Evolutionary conservation across 1,140 invertebrate genomes (phyloP).

Genomic region (Marisa cornuarietis): DNA sequence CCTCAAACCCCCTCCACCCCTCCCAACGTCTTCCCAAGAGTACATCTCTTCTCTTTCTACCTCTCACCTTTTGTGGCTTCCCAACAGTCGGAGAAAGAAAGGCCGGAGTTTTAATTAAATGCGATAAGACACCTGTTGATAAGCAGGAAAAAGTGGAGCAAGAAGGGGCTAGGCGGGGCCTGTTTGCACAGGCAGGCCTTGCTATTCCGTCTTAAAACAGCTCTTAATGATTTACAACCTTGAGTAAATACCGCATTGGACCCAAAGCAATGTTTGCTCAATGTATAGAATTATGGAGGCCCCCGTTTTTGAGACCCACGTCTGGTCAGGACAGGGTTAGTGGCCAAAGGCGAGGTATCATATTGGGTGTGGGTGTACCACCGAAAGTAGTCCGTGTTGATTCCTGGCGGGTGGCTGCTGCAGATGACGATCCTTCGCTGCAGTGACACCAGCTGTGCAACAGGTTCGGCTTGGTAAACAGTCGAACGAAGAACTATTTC

Average conservation of each 20-base stretch:
- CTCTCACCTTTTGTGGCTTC: constrained; percentile 2
- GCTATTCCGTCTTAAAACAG: constrained; percentile 6
- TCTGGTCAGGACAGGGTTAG: neutral
- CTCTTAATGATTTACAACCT: constrained; percentile 10
- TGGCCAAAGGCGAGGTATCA: no score
- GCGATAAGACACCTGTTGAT: constrained; percentile 12
- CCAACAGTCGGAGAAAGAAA: neutral
- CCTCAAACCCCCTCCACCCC: neutral
- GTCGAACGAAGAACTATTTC: no score
- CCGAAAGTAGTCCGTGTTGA: no score
- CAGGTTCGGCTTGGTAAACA: no score
- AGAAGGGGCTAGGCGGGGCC: neutral
- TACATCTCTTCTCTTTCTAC: neutral
- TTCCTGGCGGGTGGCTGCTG: no score
- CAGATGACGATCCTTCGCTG: no score
- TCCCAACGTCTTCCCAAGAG: no score
- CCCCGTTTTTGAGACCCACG: neutral
- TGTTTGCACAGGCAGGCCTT: neutral
- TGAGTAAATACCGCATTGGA: neutral
- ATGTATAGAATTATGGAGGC: neutral
- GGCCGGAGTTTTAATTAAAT: constrained; percentile 4
- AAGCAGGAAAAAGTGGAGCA: neutral
- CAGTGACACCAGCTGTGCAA: no score
- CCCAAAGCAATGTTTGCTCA: constrained; percentile 3
- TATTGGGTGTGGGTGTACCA: no score